phyloP scores from a whole-genome alignment of 2,797 vertebrate genomes.

The Melanotaenia maccullochi region DNA sequence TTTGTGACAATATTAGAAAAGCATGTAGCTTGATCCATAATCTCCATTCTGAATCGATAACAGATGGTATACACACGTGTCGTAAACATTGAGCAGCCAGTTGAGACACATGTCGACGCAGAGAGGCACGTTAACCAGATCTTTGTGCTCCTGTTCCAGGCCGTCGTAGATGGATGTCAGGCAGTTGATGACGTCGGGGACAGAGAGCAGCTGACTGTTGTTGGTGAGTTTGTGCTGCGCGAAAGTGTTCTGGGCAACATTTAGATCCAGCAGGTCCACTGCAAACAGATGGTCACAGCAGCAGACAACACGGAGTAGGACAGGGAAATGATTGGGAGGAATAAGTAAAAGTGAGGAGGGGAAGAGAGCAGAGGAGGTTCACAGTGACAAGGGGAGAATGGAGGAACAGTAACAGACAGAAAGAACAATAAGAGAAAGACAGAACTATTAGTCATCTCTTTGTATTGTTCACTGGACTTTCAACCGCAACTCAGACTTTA shows the following conservation, averaged over 20 bases:
- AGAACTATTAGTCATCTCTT: slow-evolving; percentile 40
- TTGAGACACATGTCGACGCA: slow-evolving; percentile 98
- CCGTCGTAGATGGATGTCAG: slow-evolving; percentile 93
- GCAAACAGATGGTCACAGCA: neutral
- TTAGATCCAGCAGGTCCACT: slow-evolving; percentile 96
- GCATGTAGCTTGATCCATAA: neutral
- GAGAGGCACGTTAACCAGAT: slow-evolving; percentile 94
- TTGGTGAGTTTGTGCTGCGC: slow-evolving; percentile 92
- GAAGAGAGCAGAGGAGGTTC: slow-evolving; percentile 9
- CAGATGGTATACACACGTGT: slow-evolving; percentile 86
- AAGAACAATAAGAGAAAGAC: slow-evolving; percentile 2
- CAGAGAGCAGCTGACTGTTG: slow-evolving; percentile 90
- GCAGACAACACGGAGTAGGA: neutral
- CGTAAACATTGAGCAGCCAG: slow-evolving; percentile 97
- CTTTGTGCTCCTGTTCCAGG: slow-evolving; percentile 94
- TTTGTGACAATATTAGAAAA: slow-evolving; percentile 11
- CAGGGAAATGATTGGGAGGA: neutral
- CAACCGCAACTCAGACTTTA: slow-evolving; percentile 18
- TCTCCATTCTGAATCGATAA: neutral
- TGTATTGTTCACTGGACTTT: slow-evolving; percentile 30
- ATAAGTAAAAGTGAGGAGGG: neutral
- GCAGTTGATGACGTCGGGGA: slow-evolving; percentile 94
- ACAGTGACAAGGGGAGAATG: slow-evolving; percentile 12
- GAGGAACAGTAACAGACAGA: neutral
- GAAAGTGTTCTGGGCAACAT: slow-evolving; percentile 91